Conservation (phyloP, 2,797 vertebrate genomes). For the Platyrinchus mystaceus region DNA sequence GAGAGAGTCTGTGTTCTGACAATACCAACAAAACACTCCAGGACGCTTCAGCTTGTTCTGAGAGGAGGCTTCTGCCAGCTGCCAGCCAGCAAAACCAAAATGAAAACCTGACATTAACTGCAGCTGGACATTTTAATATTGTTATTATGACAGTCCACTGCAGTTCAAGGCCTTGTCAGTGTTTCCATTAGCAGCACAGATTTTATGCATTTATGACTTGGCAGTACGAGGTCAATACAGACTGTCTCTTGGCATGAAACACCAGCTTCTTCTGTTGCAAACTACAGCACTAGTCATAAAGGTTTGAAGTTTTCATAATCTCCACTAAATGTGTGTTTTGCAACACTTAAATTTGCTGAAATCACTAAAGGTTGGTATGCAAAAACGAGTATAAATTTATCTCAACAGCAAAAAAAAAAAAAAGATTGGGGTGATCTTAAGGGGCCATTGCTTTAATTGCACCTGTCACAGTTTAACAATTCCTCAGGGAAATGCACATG, state of each 20-base stretch:
- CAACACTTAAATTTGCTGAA: neutral
- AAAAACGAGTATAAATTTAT: neutral
- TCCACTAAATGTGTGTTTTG: neutral
- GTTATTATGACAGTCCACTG: neutral
- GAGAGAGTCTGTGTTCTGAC: neutral
- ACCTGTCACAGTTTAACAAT: neutral
- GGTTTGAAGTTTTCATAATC: neutral
- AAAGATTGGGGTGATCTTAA: neutral
- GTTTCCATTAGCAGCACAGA: slow-evolving; percentile 42
- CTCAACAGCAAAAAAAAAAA: neutral
- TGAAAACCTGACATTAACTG: neutral
- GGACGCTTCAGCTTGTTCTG: neutral
- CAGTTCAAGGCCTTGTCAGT: slow-evolving; percentile 1
- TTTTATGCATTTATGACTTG: slow-evolving; percentile 27
- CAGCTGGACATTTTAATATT: slow-evolving; percentile 31
- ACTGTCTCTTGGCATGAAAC: neutral
- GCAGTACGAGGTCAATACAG: slow-evolving; percentile 23
- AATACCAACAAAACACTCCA: neutral
- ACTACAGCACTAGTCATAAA: neutral
- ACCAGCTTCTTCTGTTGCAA: neutral
- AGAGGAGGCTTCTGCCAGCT: neutral
- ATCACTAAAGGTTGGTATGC: neutral
- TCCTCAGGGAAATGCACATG: neutral
- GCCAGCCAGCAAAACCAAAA: neutral
- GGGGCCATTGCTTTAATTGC: neutral